Percentiles rank a stretch among this genome's conserved stretches.
These are phyloP conservation scores for Mastomys natalensis DNA, from an alignment of 2,113 vertebrate species.

Conservation along the genomic window DNA sequence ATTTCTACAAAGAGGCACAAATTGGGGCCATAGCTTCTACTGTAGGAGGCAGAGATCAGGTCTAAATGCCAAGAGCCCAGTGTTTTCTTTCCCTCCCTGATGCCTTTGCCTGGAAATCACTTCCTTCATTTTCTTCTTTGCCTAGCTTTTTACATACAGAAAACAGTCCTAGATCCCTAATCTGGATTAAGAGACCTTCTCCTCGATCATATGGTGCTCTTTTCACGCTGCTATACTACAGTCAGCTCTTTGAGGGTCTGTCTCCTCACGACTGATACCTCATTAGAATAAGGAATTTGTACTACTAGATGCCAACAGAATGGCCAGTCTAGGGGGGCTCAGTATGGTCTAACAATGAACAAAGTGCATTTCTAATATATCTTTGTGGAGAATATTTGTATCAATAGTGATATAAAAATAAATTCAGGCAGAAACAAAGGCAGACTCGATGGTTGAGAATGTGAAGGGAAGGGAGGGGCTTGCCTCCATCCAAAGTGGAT, in stretches of 20 bases:
- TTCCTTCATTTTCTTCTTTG: neutral
- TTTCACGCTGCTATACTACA: neutral
- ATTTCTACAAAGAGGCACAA: neutral
- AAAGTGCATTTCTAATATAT: constrained; percentile 21
- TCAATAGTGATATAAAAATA: neutral
- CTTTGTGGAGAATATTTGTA: neutral
- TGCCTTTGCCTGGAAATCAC: neutral
- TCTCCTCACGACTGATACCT: neutral
- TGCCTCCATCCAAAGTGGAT: neutral
- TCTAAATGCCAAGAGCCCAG: neutral
- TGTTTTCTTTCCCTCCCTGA: neutral
- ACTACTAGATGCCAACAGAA: neutral
- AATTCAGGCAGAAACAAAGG: neutral
- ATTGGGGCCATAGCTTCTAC: neutral
- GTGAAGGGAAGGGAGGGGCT: neutral
- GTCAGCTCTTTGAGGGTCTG: neutral
- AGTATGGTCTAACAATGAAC: neutral
- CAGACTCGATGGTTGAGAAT: neutral
- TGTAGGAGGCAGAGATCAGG: neutral
- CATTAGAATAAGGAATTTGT: neutral
- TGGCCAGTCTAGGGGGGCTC: neutral
- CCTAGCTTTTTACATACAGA: neutral
- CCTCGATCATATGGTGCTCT: neutral
- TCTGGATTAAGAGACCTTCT: neutral
- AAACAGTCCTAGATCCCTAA: neutral